A percentile compares a stretch with the other conserved stretches of the same genome.
phyloP scores from a whole-genome alignment of 2,797 vertebrate genomes.

The Micropoecilia bifurca region DNA sequence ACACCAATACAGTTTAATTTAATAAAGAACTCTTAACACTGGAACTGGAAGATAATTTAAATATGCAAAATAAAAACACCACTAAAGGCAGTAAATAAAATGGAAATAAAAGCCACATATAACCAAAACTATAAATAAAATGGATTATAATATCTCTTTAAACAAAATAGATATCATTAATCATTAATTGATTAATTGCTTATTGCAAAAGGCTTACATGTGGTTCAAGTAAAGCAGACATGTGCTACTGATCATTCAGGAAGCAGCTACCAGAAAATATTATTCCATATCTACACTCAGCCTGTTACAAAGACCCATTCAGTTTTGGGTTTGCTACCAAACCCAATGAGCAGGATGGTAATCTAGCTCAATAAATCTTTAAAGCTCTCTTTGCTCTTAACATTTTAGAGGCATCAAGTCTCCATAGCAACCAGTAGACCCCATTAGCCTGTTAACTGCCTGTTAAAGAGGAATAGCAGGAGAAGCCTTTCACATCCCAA shows the following conservation, averaged over 20 bases:
- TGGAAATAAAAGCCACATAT: background rate
- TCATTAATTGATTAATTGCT: background rate
- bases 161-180: background rate
- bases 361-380: background rate
- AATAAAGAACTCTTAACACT: background rate
- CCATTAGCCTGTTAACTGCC: background rate
- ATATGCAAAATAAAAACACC: too few species aligned
- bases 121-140: background rate
- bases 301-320: background rate
- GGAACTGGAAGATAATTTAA: background rate
- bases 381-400: background rate
- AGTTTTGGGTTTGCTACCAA: background rate
- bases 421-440: background rate
- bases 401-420: background rate
- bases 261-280: background rate
- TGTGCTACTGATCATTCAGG: background rate
- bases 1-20: background rate
- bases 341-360: background rate
- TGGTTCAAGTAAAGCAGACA: background rate
- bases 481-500: background rate
- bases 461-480: background rate
- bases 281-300: background rate
- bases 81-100: background rate
- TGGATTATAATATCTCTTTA: background rate
- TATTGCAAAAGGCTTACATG: background rate